Evolutionary conservation across 53 echinoderm and acorn worm species (phyloP).

Genomic region (Actinopyga echinites): DNA sequence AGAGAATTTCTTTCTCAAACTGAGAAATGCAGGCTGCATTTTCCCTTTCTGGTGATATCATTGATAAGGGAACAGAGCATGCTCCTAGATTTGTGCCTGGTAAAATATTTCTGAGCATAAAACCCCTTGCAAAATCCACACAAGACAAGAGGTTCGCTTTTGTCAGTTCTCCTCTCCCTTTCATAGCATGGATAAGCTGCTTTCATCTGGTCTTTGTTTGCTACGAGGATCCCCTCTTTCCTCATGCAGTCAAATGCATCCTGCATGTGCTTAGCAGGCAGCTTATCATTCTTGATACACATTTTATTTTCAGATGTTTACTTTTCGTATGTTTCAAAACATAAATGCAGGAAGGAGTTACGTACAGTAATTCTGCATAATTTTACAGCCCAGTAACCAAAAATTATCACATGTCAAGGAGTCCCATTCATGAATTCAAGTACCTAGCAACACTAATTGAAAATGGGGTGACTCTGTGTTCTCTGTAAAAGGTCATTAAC

Average conservation of each 20-base stretch:
- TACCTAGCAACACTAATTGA: too few species aligned
- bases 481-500: too few species aligned
- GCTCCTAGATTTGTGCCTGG: slow-evolving; percentile 51
- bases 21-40: slow-evolving; percentile 21
- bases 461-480: too few species aligned
- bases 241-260: slow-evolving; percentile 38
- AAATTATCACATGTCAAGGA: too few species aligned
- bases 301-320: too few species aligned
- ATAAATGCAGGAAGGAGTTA: too few species aligned
- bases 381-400: too few species aligned
- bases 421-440: too few species aligned
- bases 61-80: slow-evolving; percentile 47
- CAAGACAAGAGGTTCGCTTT: slow-evolving; percentile 31
- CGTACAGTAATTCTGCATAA: too few species aligned
- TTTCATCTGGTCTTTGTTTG: slow-evolving; percentile 38
- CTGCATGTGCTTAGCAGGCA: slow-evolving; percentile 58
- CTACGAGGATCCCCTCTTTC: slow-evolving; percentile 45
- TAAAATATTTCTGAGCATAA: slow-evolving; percentile 43
- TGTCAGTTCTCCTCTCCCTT: slow-evolving; percentile 30
- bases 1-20: slow-evolving; percentile 41
- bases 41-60: slow-evolving; percentile 5
- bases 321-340: too few species aligned
- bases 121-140: slow-evolving; percentile 61
- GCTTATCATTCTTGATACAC: too few species aligned
- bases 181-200: slow-evolving; percentile 21